Percentiles rank a stretch among this genome's conserved stretches.
phyloP scores from a whole-genome alignment of 1,140 invertebrate genomes.

The Camponotus vicinus region DNA sequence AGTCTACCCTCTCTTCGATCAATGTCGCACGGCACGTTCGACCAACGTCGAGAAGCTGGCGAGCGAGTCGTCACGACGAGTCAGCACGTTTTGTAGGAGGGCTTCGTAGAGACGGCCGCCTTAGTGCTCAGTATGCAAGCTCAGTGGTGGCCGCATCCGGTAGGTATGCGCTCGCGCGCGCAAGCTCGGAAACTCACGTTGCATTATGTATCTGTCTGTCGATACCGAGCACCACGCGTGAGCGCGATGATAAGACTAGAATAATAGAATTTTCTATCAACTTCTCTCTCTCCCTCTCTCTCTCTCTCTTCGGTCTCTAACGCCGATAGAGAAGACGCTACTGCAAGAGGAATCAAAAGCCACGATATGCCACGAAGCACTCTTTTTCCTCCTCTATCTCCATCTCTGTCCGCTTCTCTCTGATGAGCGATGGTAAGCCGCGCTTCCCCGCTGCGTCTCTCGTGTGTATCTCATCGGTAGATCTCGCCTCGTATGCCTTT shows the following conservation, averaged over 20 bases:
- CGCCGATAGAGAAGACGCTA: conserved; percentile 9
- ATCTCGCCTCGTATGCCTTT: conserved; percentile 65
- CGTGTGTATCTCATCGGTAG: conserved; percentile 65
- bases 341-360: conserved; percentile 66
- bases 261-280: conserved; percentile 80
- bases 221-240: conserved; percentile 72
- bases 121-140: conserved; percentile 83
- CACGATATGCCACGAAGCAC: neutral
- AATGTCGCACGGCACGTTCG: conserved; percentile 54
- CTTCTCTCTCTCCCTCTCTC: neutral
- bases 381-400: conserved; percentile 14
- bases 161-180: conserved; percentile 73
- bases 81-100: conserved; percentile 79
- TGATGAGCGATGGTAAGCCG: conserved; percentile 62
- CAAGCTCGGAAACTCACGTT: conserved; percentile 81
- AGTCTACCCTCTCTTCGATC: conserved; percentile 57
- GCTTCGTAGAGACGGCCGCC: conserved; percentile 59
- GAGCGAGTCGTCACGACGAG: conserved; percentile 64
- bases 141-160: conserved; percentile 82
- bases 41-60: conserved; percentile 25
- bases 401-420: conserved; percentile 17
- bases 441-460: conserved; percentile 60
- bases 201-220: conserved; percentile 83
- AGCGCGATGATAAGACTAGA: conserved; percentile 80
- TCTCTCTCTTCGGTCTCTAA: neutral